Evolutionary conservation across 2,113 vertebrate genomes (phyloP), one percentile per base, ranked within the genome.

Genomic region (Erpornis zantholeuca): DNA sequence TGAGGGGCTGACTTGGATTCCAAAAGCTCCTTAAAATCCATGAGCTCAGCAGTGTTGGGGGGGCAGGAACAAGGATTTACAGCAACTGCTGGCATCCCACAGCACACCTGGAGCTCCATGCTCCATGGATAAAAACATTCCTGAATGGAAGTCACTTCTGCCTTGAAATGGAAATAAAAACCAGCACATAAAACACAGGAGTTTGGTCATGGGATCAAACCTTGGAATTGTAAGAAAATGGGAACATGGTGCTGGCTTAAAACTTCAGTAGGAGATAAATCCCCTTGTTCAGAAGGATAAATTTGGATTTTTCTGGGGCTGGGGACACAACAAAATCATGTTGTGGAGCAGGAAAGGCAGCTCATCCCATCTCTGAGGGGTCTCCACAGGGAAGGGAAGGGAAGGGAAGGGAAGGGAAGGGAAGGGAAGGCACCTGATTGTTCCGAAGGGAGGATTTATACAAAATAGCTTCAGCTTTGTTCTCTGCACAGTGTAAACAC

Each of bases 401-500:
- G 9, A 57, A 84, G 40, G 40, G 40, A 42, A 75, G 81, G 93
- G 4, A 64, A 76, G 45, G 77, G 68, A 65, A 47, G 64, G 86
- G 7, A 77, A 86, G 40, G 79, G 80, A 68, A 53, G 73, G 6
- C 19, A 87, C 75, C 92, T 78, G 92, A 96, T 53, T 88, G 93
- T 81, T 96, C 70, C 12, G 60, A 78, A 95, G 15, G 16, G 85
- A 89, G 76, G 53, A 49, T 95, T 97, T 84, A 69, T 97, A 96
- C 82, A 97, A 97, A 98, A 98, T 36, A 97, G 94, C 85, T 96
- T 95, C 93, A 53, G 82, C 75, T 97, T 97, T 79, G 95, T 95
- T 75, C 95, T 94, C 83, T 28, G 73, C 71, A 61, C 92, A 86
- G 89, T 90, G 97, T 72, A 97, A 97, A 97, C 95, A 96, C 91